phyloP scores from a whole-genome alignment of 2,797 vertebrate species.

The Notolabrus celidotus region DNA sequence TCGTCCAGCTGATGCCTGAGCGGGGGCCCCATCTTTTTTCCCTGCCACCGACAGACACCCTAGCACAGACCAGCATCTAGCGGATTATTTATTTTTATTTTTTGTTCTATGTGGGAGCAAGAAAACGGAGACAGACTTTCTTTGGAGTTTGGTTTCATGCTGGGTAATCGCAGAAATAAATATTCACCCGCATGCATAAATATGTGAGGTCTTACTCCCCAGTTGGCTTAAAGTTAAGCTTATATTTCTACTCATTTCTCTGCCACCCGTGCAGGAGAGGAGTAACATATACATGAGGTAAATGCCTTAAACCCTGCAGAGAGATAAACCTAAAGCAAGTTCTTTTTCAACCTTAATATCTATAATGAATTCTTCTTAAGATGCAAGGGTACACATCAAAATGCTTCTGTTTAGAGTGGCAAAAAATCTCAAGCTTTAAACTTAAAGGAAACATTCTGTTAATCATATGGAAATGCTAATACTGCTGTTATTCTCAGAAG shows the following conservation, averaged over 20 bases:
- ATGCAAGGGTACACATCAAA: neutral
- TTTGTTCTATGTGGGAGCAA: constrained; percentile 20
- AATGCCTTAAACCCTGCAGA: constrained; percentile 15
- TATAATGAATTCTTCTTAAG: constrained; percentile 7
- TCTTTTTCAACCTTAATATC: neutral
- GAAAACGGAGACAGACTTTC: constrained; percentile 34
- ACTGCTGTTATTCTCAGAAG: neutral
- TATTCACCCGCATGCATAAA: constrained; percentile 66
- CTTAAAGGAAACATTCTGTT: neutral
- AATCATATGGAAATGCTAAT: neutral
- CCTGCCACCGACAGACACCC: constrained; percentile 54
- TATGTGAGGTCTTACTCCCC: constrained; percentile 58
- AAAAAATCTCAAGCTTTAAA: constrained; percentile 3
- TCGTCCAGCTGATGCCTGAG: constrained; percentile 55
- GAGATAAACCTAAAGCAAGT: neutral
- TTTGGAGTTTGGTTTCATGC: constrained; percentile 63
- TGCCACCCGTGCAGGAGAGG: constrained; percentile 7
- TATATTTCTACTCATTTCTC: constrained; percentile 56
- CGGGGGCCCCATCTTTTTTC: constrained; percentile 23
- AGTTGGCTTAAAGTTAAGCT: constrained; percentile 50
- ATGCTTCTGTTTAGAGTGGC: neutral
- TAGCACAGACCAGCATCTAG: neutral
- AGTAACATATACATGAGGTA: constrained; percentile 10
- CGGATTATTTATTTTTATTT: constrained; percentile 55
- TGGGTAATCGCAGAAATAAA: constrained; percentile 70